These are phyloP conservation scores for Acanthaster planci DNA, from an alignment of 35 echinoderm and acorn worm genomes.

Conservation along the genomic window DNA sequence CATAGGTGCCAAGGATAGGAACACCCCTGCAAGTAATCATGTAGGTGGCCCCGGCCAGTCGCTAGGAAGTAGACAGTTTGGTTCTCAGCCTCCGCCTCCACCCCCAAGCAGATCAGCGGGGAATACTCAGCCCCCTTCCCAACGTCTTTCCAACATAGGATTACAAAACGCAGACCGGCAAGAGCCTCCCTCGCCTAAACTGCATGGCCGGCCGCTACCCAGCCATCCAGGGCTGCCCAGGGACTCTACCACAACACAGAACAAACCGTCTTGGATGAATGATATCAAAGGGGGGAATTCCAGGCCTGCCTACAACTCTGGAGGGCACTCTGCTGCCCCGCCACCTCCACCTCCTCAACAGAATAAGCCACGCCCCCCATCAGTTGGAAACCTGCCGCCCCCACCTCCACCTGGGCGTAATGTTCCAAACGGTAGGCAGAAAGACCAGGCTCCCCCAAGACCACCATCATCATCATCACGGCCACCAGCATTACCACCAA, in stretches of 20 bases:
- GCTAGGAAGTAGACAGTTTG: neutral
- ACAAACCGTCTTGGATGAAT: conserved; percentile 37
- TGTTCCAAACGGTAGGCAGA: neutral
- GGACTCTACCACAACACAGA: conserved; percentile 19
- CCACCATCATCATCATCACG: neutral
- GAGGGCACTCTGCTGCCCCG: conserved; percentile 20
- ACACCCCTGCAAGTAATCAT: conserved; percentile 2
- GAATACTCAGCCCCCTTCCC: neutral
- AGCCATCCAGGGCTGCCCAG: neutral
- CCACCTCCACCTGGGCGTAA: neutral
- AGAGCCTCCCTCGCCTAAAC: neutral
- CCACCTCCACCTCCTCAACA: conserved; percentile 53
- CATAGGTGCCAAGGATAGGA: too few relatives aligned
- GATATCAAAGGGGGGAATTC: neutral
- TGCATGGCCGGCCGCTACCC: neutral
- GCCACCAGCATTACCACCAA: conserved; percentile 26
- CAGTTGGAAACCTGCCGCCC: neutral
- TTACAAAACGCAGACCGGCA: neutral
- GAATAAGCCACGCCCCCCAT: conserved; percentile 35
- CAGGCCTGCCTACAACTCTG: conserved; percentile 2
- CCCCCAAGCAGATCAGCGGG: neutral
- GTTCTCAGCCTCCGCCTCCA: conserved; percentile 2
- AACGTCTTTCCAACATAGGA: neutral
- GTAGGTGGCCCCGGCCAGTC: neutral
- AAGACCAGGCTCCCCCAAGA: neutral